These are phyloP conservation scores for Apostichopus japonicus DNA, from an alignment of 35 echinoderm and acorn worm species.

Conservation along the genomic window DNA sequence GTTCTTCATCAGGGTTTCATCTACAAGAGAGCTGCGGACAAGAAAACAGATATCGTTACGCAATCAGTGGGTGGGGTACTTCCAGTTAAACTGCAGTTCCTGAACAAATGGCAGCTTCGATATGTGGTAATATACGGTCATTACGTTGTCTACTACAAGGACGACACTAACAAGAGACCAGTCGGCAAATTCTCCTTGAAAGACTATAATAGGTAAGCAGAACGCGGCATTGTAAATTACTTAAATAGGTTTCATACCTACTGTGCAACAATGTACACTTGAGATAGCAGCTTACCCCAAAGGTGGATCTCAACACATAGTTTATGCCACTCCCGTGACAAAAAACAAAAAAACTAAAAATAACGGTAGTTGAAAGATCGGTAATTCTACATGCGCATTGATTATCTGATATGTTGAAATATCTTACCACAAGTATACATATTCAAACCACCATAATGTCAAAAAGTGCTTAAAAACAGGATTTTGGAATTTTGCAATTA, in stretches of 20 bases:
- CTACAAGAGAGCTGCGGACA: slow-evolving; percentile 82
- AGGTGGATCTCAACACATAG: background rate
- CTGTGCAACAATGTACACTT: too few relatives aligned
- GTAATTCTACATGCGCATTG: too few relatives aligned
- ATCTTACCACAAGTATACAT: too few relatives aligned
- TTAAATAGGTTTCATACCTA: too few relatives aligned
- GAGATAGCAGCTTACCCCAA: too few relatives aligned
- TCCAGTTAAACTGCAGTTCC: slow-evolving; percentile 1
- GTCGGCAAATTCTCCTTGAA: slow-evolving; percentile 78
- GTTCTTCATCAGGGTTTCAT: slow-evolving; percentile 78
- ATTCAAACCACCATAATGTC: too few relatives aligned
- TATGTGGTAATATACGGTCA: slow-evolving; percentile 84
- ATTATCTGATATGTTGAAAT: too few relatives aligned
- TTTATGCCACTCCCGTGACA: background rate
- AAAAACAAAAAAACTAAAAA: too few relatives aligned
- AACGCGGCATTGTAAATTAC: background rate
- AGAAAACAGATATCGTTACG: slow-evolving; percentile 58
- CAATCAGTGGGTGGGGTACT: slow-evolving; percentile 46
- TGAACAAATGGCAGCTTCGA: slow-evolving; percentile 79
- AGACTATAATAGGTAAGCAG: slow-evolving; percentile 77
- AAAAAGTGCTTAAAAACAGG: too few relatives aligned
- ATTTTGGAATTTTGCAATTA: too few relatives aligned
- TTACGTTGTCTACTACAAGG: slow-evolving; percentile 83
- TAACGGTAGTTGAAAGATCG: too few relatives aligned
- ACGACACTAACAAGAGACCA: slow-evolving; percentile 67